Base-by-base conservation (phyloP, 2,888 invertebrate genomes). In the Apamea epomidion region DNA sequence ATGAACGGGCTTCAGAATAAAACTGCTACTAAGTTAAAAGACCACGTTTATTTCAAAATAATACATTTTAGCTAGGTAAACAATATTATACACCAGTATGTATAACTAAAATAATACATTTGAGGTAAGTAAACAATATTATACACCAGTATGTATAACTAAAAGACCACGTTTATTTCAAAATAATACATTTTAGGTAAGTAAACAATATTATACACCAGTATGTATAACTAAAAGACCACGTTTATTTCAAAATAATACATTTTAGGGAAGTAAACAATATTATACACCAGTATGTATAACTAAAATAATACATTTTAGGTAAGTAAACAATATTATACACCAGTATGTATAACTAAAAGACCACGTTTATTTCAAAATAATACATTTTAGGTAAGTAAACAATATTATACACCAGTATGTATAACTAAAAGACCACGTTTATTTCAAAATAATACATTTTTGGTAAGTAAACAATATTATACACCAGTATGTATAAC, bases 361-460 rank as follows among this genome's bases (percentile, higher is more conserved):
- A 12, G 2, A 32, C 4, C 45, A 25, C 16, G 48, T 74, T 48
- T 74, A 51, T 51, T 74, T 68, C 1, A n/a, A 51, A 74, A n/a
- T 68, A 32, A 18, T 32, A 48, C 29, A 48, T n/a, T 25, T 45
- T 37, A n/a, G 25, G 32, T 68, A 48, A n/a, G 69, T 37, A n/a
- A 64, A 25, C 18, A 18, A 69, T 32, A 25, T 48, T 48, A 12
- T 10, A 25, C 32, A 65, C n/a, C 37, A 45, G 18, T 45, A 29
- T 29, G 32, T 45, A 29, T 45, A 45, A 64, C 6, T 21, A 45
- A 42, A 32, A 12, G 2, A 32, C 4, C 45, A 25, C 16, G 48
- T 74, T 48, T 74, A 51, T 51, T 74, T 68, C 1, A n/a, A 51
- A 74, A n/a, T 68, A 32, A 18, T 32, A 48, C 29, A 48, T n/a